Evolutionary conservation across 1,140 invertebrate genomes (phyloP).

Genomic region (Nephotettix cincticeps): DNA sequence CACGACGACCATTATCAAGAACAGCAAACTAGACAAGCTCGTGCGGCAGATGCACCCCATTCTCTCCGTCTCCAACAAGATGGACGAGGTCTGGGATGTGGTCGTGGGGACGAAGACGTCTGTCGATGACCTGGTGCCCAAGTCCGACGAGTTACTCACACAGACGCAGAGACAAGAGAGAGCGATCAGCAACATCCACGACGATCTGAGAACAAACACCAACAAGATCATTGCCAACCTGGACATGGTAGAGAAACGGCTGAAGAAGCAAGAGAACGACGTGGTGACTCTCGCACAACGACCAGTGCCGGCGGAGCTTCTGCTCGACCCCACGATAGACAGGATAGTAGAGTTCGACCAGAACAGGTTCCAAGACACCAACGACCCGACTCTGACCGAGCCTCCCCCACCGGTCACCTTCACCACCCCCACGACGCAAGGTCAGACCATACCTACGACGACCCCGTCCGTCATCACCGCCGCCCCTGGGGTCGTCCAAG

Average conservation of each 20-base stretch:
- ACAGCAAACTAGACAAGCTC: conserved; percentile 74
- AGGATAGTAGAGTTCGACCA: conserved; percentile 69
- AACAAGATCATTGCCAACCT: conserved; percentile 86
- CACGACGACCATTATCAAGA: conserved; percentile 53
- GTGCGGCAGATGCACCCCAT: conserved; percentile 78
- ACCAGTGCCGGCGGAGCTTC: conserved; percentile 63
- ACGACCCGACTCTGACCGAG: conserved; percentile 33
- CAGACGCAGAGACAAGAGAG: conserved; percentile 84
- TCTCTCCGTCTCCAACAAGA: conserved; percentile 76
- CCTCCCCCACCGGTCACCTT: conserved; percentile 33
- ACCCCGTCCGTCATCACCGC: conserved; percentile 41
- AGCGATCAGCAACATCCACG: conserved; percentile 83
- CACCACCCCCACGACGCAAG: conserved; percentile 32
- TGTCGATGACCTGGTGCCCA: conserved; percentile 78
- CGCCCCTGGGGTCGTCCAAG: conserved; percentile 48
- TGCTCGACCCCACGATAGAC: conserved; percentile 75
- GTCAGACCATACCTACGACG: conserved; percentile 41
- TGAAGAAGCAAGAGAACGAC: conserved; percentile 81
- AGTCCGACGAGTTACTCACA: conserved; percentile 79
- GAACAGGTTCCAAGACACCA: conserved; percentile 26
- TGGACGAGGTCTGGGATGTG: conserved; percentile 87
- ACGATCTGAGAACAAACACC: conserved; percentile 75
- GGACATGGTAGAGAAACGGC: conserved; percentile 76
- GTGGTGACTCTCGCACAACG: conserved; percentile 68
- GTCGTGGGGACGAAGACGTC: conserved; percentile 84